Base-by-base conservation (phyloP, 2,113 vertebrate genomes). In the Megalops atlanticus region DNA sequence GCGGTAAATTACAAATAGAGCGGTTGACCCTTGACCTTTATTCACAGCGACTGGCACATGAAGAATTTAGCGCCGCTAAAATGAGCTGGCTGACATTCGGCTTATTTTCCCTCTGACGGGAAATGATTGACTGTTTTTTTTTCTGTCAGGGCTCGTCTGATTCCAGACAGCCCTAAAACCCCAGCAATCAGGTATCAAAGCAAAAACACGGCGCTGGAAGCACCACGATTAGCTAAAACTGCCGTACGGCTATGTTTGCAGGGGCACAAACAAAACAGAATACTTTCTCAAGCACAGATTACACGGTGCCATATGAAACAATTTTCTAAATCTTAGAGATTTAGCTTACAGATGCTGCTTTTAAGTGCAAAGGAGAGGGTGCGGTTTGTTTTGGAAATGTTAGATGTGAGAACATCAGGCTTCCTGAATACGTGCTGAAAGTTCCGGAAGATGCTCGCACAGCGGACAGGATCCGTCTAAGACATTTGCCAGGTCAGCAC, bases 1-100 rank as follows among this genome's bases (percentile, higher is more conserved):
- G 69, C 39, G 54, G 68, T 85, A 92, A 88, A 89, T 81, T 84
- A 76, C 40, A 86, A 87, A 81, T 72, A 41, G 81, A 87, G 84
- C 79, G 64, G 75, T 73, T 87, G 83, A 86, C 87, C 83, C 83
- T 77, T 74, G 70, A 41, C 72, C 77, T 80, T 39, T n/a, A 12
- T 27, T 47, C 4, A 15, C 14, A 16, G 45, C 21, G 45, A 80
- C 84, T 40, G 72, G 14, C 31, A 36, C 77, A 39, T 78, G 79
- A 80, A 84, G 80, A 78, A 40, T 73, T 27, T 54, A 1, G 12
- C 74, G 68, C 33, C 76, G 38, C 33, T 54, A 81, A 52, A 73
- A 74, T 69, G 35, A 75, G n/a, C 33, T 10, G 15, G 8, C 40
- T 31, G 1, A 0, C 18, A 31, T 75, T 76, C 64, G 31, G 70